Base-by-base conservation (phyloP, 2,888 invertebrate species). In the Rosalia funebris region DNA sequence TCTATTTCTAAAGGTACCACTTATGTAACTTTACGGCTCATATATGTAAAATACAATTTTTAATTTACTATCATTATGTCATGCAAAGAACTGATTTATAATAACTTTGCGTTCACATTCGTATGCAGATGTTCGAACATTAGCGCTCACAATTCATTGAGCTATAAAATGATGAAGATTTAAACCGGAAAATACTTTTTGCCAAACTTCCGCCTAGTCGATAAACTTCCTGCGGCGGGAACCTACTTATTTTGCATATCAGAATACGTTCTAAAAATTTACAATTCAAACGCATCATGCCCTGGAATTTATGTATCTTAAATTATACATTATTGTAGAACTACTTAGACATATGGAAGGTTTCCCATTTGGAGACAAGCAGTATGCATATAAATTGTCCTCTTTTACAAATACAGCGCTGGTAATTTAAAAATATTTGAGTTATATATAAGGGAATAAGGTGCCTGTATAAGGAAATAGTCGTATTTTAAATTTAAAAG, bases 161-260 rank as follows among this genome's bases (percentile, higher is more conserved):
- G 69, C 71, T 76, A 75, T 74, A 69, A 74, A 77, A 75, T 71
- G 73, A 74, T 72, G 73, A 74, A 73, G 74, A 76, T 76, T 75
- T 74, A 77, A 75, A 73, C 73, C 76, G 77, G 77, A 77, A 76
- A 73, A 71, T 69, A 72, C 73, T 75, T 77, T 77, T 76, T 76
- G 71, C 66, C 67, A 62, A 62, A 65, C 71, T 72, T 73, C 76
- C 74, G 69, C 66, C 63, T 65, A 60, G 69, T 70, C 72, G 75
- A 74, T 74, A 73, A 73, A 76, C 74, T 72, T 77, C 76, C 77
- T 75, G 75, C 68, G 68, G 62, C 69, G 70, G 71, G 69, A 66
- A 71, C 64, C 71, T 68, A 71, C 74, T 69, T 75, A 72, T 73
- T 77, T 77, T 76, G 75, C 77, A 76, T 77, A 75, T 73, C 71